Evolutionary conservation across 2,797 vertebrate genomes (phyloP).

Genomic region (Nasua narica): DNA sequence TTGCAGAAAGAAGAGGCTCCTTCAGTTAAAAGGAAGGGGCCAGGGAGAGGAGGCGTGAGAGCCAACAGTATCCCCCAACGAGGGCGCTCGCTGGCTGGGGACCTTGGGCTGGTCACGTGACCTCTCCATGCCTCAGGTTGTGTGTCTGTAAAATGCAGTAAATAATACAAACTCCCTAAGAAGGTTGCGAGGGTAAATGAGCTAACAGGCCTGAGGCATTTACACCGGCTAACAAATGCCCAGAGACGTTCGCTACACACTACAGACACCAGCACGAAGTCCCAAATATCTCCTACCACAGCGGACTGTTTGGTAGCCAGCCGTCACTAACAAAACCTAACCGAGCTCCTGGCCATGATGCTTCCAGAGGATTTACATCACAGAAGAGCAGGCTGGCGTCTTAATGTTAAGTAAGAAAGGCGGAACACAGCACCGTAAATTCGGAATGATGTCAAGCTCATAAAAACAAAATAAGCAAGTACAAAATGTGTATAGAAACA

Average conservation of each 20-base stretch:
- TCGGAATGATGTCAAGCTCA: neutral
- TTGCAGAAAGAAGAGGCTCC: neutral
- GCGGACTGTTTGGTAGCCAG: neutral
- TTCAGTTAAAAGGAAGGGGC: neutral
- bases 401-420: neutral
- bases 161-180: neutral
- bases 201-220: neutral
- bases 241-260: neutral
- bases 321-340: neutral
- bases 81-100: neutral
- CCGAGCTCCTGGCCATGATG: neutral
- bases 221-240: neutral
- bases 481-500: neutral
- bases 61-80: neutral
- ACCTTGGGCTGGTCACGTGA: rapidly evolving
- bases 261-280: rapidly evolving
- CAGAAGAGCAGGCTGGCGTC: neutral
- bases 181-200: neutral
- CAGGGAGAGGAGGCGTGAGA: neutral
- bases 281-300: neutral
- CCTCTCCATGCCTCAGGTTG: neutral
- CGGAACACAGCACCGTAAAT: neutral
- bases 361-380: neutral
- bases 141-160: neutral
- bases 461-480: neutral